A percentile compares a stretch with the other conserved stretches of the same genome.
Evolutionary conservation across 2,888 invertebrate species (phyloP).

Genomic region (Drosophila tanythrix): DNA sequence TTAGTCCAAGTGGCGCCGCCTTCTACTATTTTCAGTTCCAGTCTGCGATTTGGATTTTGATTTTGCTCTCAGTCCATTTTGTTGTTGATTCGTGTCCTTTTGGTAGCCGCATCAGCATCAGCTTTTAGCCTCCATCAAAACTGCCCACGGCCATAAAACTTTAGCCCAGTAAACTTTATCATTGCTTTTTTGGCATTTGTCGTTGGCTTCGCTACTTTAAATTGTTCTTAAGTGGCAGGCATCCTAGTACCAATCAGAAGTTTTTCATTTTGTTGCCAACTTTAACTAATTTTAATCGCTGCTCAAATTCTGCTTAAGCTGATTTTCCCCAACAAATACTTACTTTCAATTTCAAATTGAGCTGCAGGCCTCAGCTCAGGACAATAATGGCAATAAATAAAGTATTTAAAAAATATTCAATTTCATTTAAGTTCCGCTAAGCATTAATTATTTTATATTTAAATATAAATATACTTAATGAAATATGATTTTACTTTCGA

Average conservation of each 20-base stretch:
- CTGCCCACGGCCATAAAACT: constrained; percentile 57
- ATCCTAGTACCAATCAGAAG: neutral
- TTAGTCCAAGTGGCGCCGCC: constrained; percentile 18
- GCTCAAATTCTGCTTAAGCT: neutral
- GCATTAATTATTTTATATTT: neutral
- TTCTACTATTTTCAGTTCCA: neutral
- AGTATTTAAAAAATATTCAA: neutral
- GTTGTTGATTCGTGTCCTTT: neutral
- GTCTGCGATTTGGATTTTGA: neutral
- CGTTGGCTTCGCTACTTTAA: neutral
- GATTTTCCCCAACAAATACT: neutral
- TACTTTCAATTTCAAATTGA: neutral
- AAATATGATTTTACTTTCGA: neutral
- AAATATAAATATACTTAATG: neutral
- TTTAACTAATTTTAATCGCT: neutral
- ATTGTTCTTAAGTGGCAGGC: neutral
- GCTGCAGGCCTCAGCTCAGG: neutral
- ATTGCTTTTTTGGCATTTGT: neutral
- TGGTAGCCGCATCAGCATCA: constrained; percentile 16
- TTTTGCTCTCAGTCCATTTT: neutral
- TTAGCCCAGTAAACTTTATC: constrained; percentile 19
- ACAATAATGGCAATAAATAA: too few relatives aligned
- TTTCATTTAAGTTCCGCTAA: neutral
- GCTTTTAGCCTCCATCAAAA: constrained; percentile 40
- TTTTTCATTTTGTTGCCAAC: neutral